A percentile compares a stretch with the other conserved stretches of the same genome.
phyloP scores from a whole-genome alignment of 2,797 vertebrate genomes.

The Cyclopterus lumpus region DNA sequence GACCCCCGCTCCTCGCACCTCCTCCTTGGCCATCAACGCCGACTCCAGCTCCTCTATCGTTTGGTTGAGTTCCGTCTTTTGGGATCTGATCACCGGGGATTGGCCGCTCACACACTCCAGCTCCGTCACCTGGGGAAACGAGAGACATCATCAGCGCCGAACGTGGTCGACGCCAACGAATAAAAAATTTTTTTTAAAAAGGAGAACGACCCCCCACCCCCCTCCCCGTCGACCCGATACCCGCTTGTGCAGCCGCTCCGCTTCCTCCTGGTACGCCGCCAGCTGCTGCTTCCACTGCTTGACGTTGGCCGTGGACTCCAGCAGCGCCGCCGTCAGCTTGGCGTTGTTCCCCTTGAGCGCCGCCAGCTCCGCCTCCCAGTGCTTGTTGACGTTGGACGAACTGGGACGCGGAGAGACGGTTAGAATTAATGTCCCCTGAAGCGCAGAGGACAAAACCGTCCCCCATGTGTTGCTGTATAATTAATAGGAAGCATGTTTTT shows the following conservation, averaged over 20 bases:
- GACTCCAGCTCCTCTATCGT: conserved; percentile 96
- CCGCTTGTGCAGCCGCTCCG: conserved; percentile 95
- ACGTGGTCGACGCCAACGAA: rapidly evolving
- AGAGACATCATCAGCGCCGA: neutral
- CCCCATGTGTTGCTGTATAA: conserved; percentile 45
- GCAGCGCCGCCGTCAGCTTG: conserved; percentile 96
- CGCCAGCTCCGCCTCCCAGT: conserved; percentile 98
- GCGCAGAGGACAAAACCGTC: conserved; percentile 13
- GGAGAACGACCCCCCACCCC: too few species aligned
- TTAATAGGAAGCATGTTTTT: conserved; percentile 53
- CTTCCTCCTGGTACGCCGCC: conserved; percentile 96
- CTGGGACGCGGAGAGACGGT: conserved; percentile 70
- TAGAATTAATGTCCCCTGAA: neutral
- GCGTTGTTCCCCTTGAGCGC: conserved; percentile 98
- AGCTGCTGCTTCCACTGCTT: conserved; percentile 99
- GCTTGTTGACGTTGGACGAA: conserved; percentile 92
- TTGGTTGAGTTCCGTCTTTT: conserved; percentile 96
- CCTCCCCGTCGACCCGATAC: too few species aligned
- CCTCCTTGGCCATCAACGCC: conserved; percentile 92
- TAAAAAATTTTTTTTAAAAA: too few species aligned
- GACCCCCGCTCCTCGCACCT: conserved; percentile 80
- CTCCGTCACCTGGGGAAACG: conserved; percentile 91
- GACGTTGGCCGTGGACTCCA: conserved; percentile 98
- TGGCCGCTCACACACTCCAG: conserved; percentile 97
- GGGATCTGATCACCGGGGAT: conserved; percentile 92